phyloP scores from a whole-genome alignment of 2,113 vertebrate genomes.

The Thoracochromis brauschi region DNA sequence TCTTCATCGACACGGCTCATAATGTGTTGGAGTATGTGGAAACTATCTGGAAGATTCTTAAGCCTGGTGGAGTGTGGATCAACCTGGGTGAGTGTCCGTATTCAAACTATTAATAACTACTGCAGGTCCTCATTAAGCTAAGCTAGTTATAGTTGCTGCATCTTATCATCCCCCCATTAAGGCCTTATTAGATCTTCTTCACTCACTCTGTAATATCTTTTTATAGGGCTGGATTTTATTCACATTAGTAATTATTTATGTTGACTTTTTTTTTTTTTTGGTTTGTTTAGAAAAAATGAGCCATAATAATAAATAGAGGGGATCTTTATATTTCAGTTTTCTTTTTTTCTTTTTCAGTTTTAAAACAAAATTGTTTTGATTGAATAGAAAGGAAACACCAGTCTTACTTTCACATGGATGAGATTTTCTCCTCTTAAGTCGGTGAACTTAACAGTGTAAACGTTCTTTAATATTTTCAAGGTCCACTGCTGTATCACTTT shows the following conservation, averaged over 20 bases:
- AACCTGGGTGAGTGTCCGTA: slow-evolving; percentile 83
- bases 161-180: neutral
- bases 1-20: slow-evolving; percentile 98
- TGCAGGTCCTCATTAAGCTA: neutral
- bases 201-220: neutral
- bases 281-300: neutral
- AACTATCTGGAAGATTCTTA: slow-evolving; percentile 98
- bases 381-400: neutral
- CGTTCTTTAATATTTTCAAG: slow-evolving; percentile 54
- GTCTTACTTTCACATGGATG: neutral
- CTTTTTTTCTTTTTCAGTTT: neutral
- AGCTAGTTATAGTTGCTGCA: neutral
- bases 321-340: neutral
- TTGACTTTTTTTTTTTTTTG: neutral
- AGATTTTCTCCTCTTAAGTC: neutral
- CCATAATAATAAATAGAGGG: neutral
- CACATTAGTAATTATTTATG: neutral
- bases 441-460: neutral
- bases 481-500: slow-evolving; percentile 94
- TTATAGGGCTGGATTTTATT: neutral
- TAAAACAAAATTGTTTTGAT: neutral
- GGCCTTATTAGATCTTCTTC: neutral
- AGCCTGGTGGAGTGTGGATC: slow-evolving; percentile 97
- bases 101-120: neutral
- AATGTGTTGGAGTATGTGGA: slow-evolving; percentile 97